phyloP scores from a whole-genome alignment of 1,140 invertebrate genomes.

The Aculops lycopersici region DNA sequence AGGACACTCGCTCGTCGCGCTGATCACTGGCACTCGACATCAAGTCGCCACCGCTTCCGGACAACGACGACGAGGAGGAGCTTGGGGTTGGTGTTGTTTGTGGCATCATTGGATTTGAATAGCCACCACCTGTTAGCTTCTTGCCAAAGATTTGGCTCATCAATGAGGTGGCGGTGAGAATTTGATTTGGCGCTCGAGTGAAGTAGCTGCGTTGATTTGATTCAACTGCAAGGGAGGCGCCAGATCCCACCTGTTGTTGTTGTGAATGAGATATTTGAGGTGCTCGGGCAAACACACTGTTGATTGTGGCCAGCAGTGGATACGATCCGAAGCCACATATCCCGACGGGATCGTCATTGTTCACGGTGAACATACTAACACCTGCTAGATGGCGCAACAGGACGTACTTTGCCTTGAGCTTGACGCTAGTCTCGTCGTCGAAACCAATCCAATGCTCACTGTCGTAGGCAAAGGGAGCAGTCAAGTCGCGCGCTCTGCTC shows the following conservation, averaged over 20 bases:
- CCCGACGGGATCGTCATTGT: slow-evolving; percentile 15
- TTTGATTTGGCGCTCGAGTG: neutral
- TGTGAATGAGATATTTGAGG: neutral
- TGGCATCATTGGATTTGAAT: neutral
- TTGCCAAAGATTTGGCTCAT: neutral
- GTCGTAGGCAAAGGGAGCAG: slow-evolving; percentile 6
- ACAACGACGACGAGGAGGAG: neutral
- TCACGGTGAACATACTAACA: slow-evolving; percentile 16
- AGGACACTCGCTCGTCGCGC: no score
- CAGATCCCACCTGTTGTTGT: no score
- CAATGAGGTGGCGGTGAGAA: neutral
- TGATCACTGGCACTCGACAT: neutral
- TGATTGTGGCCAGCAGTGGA: slow-evolving; percentile 8
- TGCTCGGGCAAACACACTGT: slow-evolving; percentile 1
- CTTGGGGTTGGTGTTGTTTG: neutral
- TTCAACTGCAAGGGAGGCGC: neutral
- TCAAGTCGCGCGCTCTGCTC: slow-evolving; percentile 6
- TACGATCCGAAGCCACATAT: slow-evolving; percentile 12
- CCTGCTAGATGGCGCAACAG: slow-evolving; percentile 24
- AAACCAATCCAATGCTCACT: slow-evolving; percentile 9
- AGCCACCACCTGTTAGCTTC: neutral
- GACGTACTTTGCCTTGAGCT: slow-evolving; percentile 22
- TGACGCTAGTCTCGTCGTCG: slow-evolving; percentile 10
- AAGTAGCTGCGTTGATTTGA: neutral
- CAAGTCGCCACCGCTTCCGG: neutral